Evolutionary conservation across 2,888 invertebrate genomes (phyloP).

Genomic region (Agriotes lineatus): DNA sequence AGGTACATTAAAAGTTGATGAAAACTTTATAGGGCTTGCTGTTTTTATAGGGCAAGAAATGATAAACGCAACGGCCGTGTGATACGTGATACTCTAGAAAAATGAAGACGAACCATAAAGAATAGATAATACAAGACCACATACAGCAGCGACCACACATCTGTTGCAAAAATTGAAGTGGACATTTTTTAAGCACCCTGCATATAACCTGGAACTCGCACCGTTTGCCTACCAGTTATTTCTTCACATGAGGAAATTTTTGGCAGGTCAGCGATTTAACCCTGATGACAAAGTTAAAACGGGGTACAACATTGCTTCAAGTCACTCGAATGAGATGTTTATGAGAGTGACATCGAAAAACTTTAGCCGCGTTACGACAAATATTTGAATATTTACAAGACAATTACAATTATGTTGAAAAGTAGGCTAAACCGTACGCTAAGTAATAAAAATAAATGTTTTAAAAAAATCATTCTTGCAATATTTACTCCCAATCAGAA

Average conservation of each 20-base stretch:
- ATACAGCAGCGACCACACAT: too few species aligned
- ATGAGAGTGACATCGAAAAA: not conserved
- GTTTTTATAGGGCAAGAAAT: too few species aligned
- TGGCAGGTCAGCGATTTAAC: constrained; percentile 3
- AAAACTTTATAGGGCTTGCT: too few species aligned
- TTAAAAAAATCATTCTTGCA: too few species aligned
- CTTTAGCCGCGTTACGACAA: not conserved
- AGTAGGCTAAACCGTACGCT: not conserved
- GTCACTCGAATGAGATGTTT: not conserved
- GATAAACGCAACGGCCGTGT: too few species aligned
- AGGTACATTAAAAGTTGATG: too few species aligned
- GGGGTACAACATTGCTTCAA: not conserved
- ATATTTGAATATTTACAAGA: not conserved
- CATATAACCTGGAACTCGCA: not conserved
- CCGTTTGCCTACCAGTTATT: not conserved
- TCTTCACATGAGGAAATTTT: not conserved
- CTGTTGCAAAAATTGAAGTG: not conserved
- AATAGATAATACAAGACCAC: not conserved
- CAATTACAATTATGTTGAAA: not conserved
- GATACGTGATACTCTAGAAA: too few species aligned
- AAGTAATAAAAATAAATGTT: not conserved
- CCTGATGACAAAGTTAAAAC: not conserved
- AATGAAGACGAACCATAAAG: too few species aligned
- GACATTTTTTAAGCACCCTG: not conserved
- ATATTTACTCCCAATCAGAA: too few species aligned